Conservation (phyloP, 92 coral and sea anemone genomes). For the Phenganax subtilis region DNA sequence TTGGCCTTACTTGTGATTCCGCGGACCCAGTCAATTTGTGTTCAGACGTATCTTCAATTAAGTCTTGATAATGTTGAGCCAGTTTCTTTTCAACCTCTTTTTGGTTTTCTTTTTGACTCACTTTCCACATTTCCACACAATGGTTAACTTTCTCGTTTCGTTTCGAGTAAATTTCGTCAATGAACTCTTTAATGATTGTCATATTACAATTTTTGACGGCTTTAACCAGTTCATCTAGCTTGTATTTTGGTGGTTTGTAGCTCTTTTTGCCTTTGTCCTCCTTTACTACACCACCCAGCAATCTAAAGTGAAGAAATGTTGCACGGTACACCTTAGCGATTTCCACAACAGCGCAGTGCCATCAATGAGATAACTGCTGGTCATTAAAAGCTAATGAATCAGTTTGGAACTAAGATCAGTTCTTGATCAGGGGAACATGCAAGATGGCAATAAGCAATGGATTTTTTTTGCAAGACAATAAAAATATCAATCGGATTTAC, state of each 20-base stretch:
- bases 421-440: too few species aligned
- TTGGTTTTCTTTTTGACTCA: slow-evolving; percentile 18
- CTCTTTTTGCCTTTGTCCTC: slow-evolving; percentile 23
- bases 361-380: too few species aligned
- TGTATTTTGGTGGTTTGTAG: slow-evolving; percentile 32
- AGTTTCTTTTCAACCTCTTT: slow-evolving; percentile 33
- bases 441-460: too few species aligned
- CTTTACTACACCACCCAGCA: slow-evolving; percentile 32
- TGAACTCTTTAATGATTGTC: slow-evolving; percentile 35
- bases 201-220: slow-evolving; percentile 38
- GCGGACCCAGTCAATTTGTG: slow-evolving; percentile 39
- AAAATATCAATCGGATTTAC: too few species aligned
- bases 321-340: neutral
- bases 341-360: too few species aligned
- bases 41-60: slow-evolving; percentile 35
- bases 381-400: too few species aligned
- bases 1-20: slow-evolving; percentile 24
- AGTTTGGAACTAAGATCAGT: too few species aligned
- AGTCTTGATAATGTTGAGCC: slow-evolving; percentile 29
- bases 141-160: slow-evolving; percentile 28
- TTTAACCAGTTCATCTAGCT: slow-evolving; percentile 21
- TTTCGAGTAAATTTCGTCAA: slow-evolving; percentile 32
- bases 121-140: slow-evolving; percentile 38
- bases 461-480: too few species aligned
- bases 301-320: neutral